Evolutionary conservation across 2,888 invertebrate species (phyloP), one percentile per base, ranked within the genome.

Genomic region (Mesochorus sp.): DNA sequence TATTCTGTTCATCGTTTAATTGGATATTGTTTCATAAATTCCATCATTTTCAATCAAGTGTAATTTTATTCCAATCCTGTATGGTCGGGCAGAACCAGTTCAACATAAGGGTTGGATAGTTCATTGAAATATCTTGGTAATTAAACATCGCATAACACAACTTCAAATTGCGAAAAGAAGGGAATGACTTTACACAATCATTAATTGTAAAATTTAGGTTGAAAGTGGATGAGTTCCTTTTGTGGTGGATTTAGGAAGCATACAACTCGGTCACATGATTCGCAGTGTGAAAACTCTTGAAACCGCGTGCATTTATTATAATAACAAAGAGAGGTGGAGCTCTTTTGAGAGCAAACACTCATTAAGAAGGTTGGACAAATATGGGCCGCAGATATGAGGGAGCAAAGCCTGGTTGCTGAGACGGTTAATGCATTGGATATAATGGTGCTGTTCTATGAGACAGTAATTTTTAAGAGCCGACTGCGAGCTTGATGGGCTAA

Each of bases 331-430:
- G 44, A 14, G 62, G 59, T 14, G 44, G 37, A 44, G 28, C 66
- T 74, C 74, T 74, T 79, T 74, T 66, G 62, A 71, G 55, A 61
- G 74, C 78, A 79, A 74, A 79, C 78, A 79, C 70, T 79, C 78
- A 61, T 79, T 79, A 74, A 61, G 31, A 42, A 14, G 47, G 31
- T 59, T 59, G 26, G 42, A 31, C 31, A 17, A 57, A 66, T 59
- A 37, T 42, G 61, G 53, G 19, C 66, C n/a, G n/a, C 44, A 47
- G 37, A 47, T 61, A 55, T 21, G 67, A 24, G 42, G 31, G 34
- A 42, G 28, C 21, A 8, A 28, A 37, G 19, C 34, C 31, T 59
- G 37, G 6, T 59, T 70, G 19, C 26, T 31, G 3, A 21, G 42
- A 24, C 2, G 8, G 39, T 39, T 19, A 37, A 6, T 34, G 42